A percentile compares a stretch with the other conserved stretches of the same genome.
These are phyloP conservation scores for Goniozus legneri DNA, from an alignment of 1,140 invertebrate species.

Conservation along the genomic window DNA sequence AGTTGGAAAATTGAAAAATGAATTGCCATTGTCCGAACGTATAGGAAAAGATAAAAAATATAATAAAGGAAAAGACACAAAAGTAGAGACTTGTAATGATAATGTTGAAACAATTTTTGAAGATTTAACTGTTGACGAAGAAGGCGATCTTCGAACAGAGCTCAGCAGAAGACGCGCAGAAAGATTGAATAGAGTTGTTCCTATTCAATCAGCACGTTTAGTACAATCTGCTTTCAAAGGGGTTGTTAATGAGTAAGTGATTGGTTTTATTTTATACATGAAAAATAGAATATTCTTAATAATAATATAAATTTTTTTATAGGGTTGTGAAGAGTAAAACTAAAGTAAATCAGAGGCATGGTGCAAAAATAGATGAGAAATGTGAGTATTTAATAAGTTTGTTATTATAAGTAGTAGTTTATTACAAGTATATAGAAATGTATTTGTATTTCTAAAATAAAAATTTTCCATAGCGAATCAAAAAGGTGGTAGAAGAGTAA, in stretches of 20 bases:
- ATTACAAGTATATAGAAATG: not conserved
- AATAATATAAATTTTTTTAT: conserved; percentile 12
- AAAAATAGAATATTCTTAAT: not conserved
- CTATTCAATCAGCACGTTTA: conserved; percentile 45
- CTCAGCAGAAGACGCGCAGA: conserved; percentile 46
- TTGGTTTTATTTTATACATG: too few relatives aligned
- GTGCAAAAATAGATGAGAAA: conserved; percentile 37
- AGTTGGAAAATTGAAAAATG: conserved; percentile 39
- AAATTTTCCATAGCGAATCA: conserved; percentile 30
- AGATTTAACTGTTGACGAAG: conserved; percentile 39
- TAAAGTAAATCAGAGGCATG: conserved; percentile 34
- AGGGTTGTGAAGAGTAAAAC: conserved; percentile 42
- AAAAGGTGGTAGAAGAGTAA: conserved; percentile 43
- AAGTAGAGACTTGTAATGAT: conserved; percentile 16
- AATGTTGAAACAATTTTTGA: conserved; percentile 26
- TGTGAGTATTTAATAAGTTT: conserved; percentile 23
- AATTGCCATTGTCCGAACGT: conserved; percentile 37
- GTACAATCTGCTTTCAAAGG: conserved; percentile 51
- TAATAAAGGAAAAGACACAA: conserved; percentile 33
- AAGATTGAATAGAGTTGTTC: conserved; percentile 37
- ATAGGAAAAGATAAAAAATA: conserved; percentile 46
- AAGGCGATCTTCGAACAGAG: conserved; percentile 42
- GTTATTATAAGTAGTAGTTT: not conserved
- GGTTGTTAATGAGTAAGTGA: conserved; percentile 48
- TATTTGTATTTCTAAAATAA: too few relatives aligned